Conservation (phyloP, 2,113 vertebrate species). For the Bujurquina vittata region DNA sequence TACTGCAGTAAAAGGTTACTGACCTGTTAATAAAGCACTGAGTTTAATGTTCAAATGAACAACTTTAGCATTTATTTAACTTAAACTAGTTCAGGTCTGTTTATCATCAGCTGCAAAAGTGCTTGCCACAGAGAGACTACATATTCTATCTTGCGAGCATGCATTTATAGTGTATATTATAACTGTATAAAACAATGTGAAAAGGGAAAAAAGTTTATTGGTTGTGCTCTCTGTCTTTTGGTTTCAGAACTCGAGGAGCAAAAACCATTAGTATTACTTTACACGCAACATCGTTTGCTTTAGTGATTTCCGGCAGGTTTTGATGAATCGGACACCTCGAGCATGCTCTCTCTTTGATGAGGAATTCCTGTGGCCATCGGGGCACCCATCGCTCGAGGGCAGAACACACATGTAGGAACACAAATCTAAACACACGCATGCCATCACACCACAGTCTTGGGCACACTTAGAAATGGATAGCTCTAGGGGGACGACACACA, state of each 20-base stretch:
- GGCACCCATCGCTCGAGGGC: constrained; percentile 63
- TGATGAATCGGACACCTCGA: constrained; percentile 67
- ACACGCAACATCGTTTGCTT: constrained; percentile 26
- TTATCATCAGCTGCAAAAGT: not conserved
- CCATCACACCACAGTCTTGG: constrained; percentile 55
- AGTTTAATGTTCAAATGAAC: not conserved
- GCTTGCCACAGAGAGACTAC: not conserved
- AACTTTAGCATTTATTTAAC: not conserved
- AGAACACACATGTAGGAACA: constrained; percentile 41
- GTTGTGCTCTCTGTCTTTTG: not conserved
- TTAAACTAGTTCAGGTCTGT: not conserved
- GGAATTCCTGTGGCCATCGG: constrained; percentile 67
- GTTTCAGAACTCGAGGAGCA: constrained; percentile 2
- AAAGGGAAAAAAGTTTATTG: not conserved
- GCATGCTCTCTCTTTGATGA: constrained; percentile 71
- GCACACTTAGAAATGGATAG: constrained; percentile 62
- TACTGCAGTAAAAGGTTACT: too few species aligned
- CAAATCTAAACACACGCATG: constrained; percentile 51
- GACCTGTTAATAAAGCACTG: too few species aligned
- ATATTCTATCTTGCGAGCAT: not conserved
- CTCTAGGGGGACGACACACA: constrained; percentile 45
- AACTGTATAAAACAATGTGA: not conserved
- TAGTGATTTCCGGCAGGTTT: constrained; percentile 55
- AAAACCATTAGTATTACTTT: constrained; percentile 11
- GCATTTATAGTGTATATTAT: not conserved